These are phyloP conservation scores for Cebus imitator DNA, from an alignment of 2,113 vertebrate genomes.

Conservation along the genomic window DNA sequence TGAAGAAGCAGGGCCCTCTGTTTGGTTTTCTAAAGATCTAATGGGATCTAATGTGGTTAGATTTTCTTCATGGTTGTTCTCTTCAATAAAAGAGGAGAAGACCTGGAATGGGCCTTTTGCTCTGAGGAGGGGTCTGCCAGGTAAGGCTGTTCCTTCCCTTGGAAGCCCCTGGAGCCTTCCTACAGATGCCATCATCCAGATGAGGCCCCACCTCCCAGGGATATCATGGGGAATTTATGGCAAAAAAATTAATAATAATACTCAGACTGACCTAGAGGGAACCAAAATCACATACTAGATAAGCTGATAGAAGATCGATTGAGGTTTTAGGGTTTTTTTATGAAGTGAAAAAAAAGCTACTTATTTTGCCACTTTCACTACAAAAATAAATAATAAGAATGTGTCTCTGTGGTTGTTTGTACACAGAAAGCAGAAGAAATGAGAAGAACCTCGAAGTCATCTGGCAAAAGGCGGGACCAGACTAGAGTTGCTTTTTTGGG, in stretches of 20 bases:
- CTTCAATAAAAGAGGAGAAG: not conserved
- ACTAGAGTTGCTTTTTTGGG: not conserved
- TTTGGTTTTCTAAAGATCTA: not conserved
- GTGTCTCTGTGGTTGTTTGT: not conserved
- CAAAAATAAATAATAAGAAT: not conserved
- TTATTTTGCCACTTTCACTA: not conserved
- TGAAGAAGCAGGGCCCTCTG: not conserved
- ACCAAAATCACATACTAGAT: not conserved
- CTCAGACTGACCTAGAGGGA: not conserved
- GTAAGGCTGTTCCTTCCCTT: constrained; percentile 44
- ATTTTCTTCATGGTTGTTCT: not conserved
- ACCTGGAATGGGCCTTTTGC: not conserved
- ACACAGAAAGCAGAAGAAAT: not conserved
- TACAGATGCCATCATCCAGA: constrained; percentile 17
- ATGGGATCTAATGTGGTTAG: not conserved
- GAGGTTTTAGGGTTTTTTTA: not conserved
- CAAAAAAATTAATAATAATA: no score
- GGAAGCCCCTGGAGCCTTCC: constrained; percentile 23
- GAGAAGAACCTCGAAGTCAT: not conserved
- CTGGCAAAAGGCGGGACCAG: constrained; percentile 1
- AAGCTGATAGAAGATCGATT: not conserved
- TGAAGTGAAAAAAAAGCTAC: not conserved
- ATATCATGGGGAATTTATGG: not conserved
- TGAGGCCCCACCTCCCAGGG: not conserved
- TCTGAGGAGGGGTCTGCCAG: not conserved